Percentiles rank a stretch among this genome's conserved stretches.
Evolutionary conservation across 2,113 vertebrate species (phyloP).

Genomic region (Proteles cristata): DNA sequence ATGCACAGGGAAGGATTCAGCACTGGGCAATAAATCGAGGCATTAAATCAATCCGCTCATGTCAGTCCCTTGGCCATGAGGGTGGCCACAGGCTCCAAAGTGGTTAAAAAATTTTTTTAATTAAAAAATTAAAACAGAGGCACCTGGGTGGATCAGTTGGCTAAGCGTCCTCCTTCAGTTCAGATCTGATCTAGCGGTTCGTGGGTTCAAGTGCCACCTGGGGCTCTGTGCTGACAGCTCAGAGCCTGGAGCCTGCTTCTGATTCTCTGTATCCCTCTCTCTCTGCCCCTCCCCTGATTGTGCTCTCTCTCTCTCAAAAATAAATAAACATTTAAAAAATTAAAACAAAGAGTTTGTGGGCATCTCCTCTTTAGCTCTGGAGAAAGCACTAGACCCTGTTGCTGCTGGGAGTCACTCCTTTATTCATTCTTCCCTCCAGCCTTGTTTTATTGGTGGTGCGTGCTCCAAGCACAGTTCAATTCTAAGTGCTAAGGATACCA

Average conservation of each 20-base stretch:
- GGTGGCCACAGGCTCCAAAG: not conserved
- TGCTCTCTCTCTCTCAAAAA: too few species aligned
- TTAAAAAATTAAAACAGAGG: not conserved
- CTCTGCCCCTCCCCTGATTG: too few species aligned
- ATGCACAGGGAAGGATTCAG: not conserved
- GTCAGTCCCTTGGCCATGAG: not conserved
- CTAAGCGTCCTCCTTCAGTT: too few species aligned
- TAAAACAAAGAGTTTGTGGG: not conserved
- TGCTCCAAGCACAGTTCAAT: not conserved
- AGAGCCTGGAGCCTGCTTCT: too few species aligned
- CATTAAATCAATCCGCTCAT: not conserved
- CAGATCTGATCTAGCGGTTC: too few species aligned
- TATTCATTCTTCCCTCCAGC: not conserved
- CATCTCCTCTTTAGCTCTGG: not conserved
- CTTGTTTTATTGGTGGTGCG: not conserved
- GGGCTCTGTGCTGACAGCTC: too few species aligned
- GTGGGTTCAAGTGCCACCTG: too few species aligned
- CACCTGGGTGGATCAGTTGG: too few species aligned
- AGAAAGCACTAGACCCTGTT: not conserved
- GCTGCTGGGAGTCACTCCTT: not conserved
- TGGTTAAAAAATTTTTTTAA: not conserved
- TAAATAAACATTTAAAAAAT: not conserved
- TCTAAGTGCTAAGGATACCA: not conserved
- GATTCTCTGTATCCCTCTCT: too few species aligned
- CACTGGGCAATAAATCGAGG: not conserved